These are phyloP conservation scores for Oscheius onirici DNA, from an alignment of 2,888 invertebrate genomes.

Conservation along the genomic window DNA sequence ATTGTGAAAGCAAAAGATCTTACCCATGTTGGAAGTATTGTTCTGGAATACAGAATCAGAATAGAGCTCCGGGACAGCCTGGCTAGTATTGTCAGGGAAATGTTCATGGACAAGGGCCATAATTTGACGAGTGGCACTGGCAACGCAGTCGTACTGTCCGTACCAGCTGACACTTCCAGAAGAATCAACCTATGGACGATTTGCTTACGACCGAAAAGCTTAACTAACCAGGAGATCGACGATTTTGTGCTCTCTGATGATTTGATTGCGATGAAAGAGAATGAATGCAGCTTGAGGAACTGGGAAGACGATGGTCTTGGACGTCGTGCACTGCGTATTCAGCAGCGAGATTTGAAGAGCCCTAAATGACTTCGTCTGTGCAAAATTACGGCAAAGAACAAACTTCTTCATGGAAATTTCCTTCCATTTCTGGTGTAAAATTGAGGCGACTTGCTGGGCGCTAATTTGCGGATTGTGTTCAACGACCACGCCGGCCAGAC, in stretches of 20 bases:
- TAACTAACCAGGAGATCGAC: slow-evolving; percentile 20
- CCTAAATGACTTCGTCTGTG: neutral
- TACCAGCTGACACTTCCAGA: slow-evolving; percentile 30
- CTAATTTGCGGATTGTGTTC: slow-evolving; percentile 5
- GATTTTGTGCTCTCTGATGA: slow-evolving; percentile 22
- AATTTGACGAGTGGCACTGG: slow-evolving; percentile 10
- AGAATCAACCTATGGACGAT: slow-evolving; percentile 19
- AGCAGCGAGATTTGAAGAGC: slow-evolving; percentile 21
- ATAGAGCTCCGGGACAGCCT: slow-evolving; percentile 2
- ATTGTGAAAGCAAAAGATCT: neutral
- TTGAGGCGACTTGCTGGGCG: neutral
- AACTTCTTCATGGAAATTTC: slow-evolving; percentile 26
- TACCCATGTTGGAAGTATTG: neutral
- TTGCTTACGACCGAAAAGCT: neutral
- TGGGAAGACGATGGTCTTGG: neutral
- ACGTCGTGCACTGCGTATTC: slow-evolving; percentile 21
- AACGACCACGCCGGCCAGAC: neutral
- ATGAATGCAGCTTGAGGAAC: slow-evolving; percentile 29
- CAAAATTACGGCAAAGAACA: neutral
- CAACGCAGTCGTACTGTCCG: slow-evolving; percentile 22
- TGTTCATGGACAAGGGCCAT: slow-evolving; percentile 13
- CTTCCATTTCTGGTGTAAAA: slow-evolving; percentile 23
- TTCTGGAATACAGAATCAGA: neutral
- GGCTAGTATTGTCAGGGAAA: neutral
- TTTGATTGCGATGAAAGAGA: slow-evolving; percentile 2